Evolutionary conservation across 2,888 invertebrate genomes (phyloP).

Genomic region (Sinodicranocentrus sp.): DNA sequence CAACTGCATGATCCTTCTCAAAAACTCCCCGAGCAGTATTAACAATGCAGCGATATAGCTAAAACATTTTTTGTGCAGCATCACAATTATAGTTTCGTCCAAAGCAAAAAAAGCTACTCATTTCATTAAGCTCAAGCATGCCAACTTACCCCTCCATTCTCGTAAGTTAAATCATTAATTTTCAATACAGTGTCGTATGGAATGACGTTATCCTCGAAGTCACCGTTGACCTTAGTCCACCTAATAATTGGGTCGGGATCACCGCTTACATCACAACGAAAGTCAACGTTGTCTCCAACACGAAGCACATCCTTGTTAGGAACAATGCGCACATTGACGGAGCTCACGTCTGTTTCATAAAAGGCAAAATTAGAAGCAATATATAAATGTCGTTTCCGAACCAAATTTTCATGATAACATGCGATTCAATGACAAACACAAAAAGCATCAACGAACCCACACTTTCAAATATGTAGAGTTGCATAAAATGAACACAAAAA

Average conservation of each 20-base stretch:
- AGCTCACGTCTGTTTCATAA: slow-evolving; percentile 8
- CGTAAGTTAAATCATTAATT: slow-evolving; percentile 81
- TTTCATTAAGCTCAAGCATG: no score
- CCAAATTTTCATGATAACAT: not conserved
- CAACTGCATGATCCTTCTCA: slow-evolving; percentile 82
- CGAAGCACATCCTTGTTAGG: slow-evolving; percentile 80
- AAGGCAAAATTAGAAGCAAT: no score
- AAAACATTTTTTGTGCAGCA: not conserved
- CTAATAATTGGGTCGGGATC: slow-evolving; percentile 80
- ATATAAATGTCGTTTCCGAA: no score
- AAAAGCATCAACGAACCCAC: not conserved
- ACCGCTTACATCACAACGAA: slow-evolving; percentile 83
- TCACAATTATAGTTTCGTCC: no score
- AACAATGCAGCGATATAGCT: slow-evolving; percentile 84
- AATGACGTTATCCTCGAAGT: slow-evolving; percentile 82
- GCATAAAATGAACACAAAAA: no score
- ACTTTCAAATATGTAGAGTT: no score
- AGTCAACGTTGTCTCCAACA: slow-evolving; percentile 83
- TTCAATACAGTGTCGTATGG: slow-evolving; percentile 81
- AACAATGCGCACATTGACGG: slow-evolving; percentile 78
- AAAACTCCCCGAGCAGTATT: slow-evolving; percentile 80
- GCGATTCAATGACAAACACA: not conserved
- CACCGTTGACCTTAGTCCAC: slow-evolving; percentile 82
- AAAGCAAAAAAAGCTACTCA: no score
- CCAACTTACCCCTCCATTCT: slow-evolving; percentile 82